Conservation (phyloP, 2,888 invertebrate genomes). For the Drosophila mimica region DNA sequence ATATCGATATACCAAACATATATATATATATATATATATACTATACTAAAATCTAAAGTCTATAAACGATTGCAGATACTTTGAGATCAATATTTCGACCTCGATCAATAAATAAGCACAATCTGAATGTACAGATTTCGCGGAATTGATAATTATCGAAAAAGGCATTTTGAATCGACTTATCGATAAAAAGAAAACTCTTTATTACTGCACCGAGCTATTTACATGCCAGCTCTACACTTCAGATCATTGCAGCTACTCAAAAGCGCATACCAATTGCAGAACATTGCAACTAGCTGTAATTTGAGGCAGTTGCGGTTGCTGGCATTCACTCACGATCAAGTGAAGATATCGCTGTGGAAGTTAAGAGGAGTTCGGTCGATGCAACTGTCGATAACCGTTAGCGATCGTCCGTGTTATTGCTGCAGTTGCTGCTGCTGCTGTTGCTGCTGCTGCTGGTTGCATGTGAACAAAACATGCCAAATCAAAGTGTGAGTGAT, state of each 20-base stretch:
- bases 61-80: neutral
- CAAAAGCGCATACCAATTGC: slow-evolving; percentile 30
- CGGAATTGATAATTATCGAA: neutral
- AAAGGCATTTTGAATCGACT: slow-evolving; percentile 25
- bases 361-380: slow-evolving; percentile 46
- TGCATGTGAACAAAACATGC: slow-evolving; percentile 74
- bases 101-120: neutral
- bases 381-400: slow-evolving; percentile 74
- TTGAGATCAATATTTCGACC: neutral
- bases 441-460: slow-evolving; percentile 27
- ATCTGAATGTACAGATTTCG: neutral
- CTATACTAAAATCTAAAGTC: too few relatives aligned
- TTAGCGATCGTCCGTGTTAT: slow-evolving; percentile 56
- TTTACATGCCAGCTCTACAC: slow-evolving; percentile 41
- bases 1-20: neutral
- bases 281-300: slow-evolving; percentile 47
- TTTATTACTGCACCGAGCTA: slow-evolving; percentile 22
- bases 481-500: slow-evolving; percentile 80
- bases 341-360: slow-evolving; percentile 41
- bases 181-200: slow-evolving; percentile 40
- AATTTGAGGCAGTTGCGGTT: slow-evolving; percentile 41
- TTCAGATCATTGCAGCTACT: slow-evolving; percentile 21
- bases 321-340: slow-evolving; percentile 74
- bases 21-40: too few relatives aligned
- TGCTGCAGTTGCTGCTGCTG: slow-evolving; percentile 17